Evolutionary conservation across 2,797 vertebrate genomes (phyloP).

Genomic region (Alcedo quadribrachys): DNA sequence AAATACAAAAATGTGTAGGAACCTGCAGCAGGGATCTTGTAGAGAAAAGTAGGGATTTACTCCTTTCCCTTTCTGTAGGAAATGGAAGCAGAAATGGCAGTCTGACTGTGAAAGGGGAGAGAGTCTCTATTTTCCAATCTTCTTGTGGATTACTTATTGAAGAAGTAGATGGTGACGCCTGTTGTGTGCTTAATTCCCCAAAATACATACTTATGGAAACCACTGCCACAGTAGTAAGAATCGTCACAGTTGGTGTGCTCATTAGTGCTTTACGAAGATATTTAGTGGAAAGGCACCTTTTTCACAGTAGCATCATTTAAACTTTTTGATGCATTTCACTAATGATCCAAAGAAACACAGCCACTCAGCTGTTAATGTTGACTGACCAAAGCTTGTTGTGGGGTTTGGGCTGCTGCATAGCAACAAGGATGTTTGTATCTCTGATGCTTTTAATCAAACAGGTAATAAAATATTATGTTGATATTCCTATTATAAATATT

Average conservation of each 20-base stretch:
- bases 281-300: not conserved
- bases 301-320: not conserved
- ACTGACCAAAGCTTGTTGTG: not conserved
- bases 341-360: not conserved
- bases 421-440: not conserved
- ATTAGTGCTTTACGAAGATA: not conserved
- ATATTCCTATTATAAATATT: not conserved
- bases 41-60: not conserved
- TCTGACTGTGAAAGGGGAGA: fast-evolving
- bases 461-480: not conserved
- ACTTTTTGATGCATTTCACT: not conserved
- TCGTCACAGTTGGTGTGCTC: not conserved
- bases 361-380: not conserved
- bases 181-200: not conserved
- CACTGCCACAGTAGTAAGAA: not conserved
- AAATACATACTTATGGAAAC: not conserved
- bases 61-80: not conserved
- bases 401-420: not conserved
- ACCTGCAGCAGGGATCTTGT: not conserved
- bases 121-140: not conserved
- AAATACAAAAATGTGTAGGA: not conserved
- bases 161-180: not conserved
- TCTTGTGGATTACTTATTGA: not conserved
- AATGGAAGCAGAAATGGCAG: not conserved
- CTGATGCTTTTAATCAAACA: not conserved